Percentiles rank a stretch among this genome's conserved stretches.
Conservation (phyloP, 37 sponge, comb jelly and placozoan species). For the Ephydatia muelleri region DNA sequence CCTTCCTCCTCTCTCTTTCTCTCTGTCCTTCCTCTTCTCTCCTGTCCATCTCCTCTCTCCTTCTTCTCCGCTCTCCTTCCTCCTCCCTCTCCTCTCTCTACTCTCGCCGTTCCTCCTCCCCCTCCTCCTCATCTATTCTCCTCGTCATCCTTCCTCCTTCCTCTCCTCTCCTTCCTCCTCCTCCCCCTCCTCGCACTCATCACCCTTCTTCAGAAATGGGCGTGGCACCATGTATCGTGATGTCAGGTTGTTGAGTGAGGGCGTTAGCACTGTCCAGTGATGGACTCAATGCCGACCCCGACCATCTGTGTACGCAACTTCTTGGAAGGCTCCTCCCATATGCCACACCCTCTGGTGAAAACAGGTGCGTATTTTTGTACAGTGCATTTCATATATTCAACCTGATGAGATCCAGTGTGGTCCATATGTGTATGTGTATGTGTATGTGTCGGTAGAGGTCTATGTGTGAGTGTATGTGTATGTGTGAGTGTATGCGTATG, state of each 20-base stretch:
- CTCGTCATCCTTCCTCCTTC: neutral
- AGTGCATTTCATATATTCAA: neutral
- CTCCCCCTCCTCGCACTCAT: neutral
- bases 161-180: neutral
- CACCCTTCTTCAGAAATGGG: neutral
- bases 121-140: neutral
- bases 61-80: neutral
- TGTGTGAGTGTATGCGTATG: too few species aligned
- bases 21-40: neutral
- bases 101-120: neutral
- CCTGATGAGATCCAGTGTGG: too few species aligned
- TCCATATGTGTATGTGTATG: too few species aligned
- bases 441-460: too few species aligned
- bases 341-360: neutral
- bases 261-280: constrained; percentile 43
- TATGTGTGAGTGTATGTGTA: too few species aligned
- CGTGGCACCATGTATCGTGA: constrained; percentile 14
- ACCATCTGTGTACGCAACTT: constrained; percentile 49
- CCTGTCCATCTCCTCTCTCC: neutral
- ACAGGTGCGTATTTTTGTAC: constrained; percentile 14
- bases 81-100: neutral
- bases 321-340: constrained; percentile 67
- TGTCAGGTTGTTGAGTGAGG: constrained; percentile 57
- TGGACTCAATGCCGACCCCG: constrained; percentile 30
- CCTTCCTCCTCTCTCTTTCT: neutral